Evolutionary conservation across 2,797 vertebrate species (phyloP).

Genomic region (Aselliscus stoliczkanus): DNA sequence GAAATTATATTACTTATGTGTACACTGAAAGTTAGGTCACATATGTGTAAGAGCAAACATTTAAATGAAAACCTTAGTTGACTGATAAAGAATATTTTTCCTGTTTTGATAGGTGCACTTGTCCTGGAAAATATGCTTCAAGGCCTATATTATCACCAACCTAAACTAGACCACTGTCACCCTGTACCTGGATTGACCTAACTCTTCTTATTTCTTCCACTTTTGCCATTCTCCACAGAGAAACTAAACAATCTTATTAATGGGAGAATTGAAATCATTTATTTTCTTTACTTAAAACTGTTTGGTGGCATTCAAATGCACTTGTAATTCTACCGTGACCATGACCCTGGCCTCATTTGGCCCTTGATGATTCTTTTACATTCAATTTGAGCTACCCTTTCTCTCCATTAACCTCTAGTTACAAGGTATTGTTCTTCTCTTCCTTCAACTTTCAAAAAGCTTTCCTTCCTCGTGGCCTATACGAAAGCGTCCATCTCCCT

Average conservation of each 20-base stretch:
- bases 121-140: background rate
- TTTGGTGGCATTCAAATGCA: background rate
- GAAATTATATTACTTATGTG: background rate
- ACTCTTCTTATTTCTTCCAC: background rate
- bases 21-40: background rate
- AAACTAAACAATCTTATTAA: background rate
- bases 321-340: background rate
- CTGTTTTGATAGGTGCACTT: background rate
- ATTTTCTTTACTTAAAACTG: background rate
- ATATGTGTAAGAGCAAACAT: background rate
- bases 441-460: background rate
- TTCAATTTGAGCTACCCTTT: background rate
- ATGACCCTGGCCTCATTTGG: background rate
- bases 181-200: background rate
- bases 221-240: background rate
- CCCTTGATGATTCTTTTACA: background rate
- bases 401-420: background rate
- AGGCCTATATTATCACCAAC: background rate
- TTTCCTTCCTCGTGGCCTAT: background rate
- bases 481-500: background rate
- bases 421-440: background rate
- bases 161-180: background rate
- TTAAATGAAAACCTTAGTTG: background rate
- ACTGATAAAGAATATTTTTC: background rate
- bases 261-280: background rate